These are phyloP conservation scores for Trinectes maculatus DNA, from an alignment of 2,113 vertebrate genomes.

Conservation along the genomic window DNA sequence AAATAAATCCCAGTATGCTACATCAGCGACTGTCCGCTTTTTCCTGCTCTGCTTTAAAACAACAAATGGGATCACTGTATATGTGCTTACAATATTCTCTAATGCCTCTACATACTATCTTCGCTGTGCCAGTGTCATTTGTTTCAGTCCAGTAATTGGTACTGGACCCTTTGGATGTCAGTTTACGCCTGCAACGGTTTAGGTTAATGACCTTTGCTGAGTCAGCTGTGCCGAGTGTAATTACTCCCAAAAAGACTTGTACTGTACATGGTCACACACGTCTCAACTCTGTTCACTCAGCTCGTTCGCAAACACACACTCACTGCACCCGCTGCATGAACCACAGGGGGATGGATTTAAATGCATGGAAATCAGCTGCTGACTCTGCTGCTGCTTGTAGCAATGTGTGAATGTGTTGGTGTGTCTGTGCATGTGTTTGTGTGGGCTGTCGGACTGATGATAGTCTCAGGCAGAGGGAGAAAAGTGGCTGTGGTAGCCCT, in stretches of 20 bases:
- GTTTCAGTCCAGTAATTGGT: not conserved
- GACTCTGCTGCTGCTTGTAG: constrained; percentile 50
- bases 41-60: constrained; percentile 39
- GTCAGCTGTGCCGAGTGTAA: constrained; percentile 17
- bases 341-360: constrained; percentile 45
- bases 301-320: constrained; percentile 29
- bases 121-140: constrained; percentile 20
- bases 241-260: constrained; percentile 21
- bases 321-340: constrained; percentile 19
- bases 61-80: constrained; percentile 25
- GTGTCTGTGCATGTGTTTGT: constrained; percentile 2
- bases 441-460: not conserved
- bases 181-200: constrained; percentile 39
- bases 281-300: constrained; percentile 12
- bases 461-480: constrained; percentile 14
- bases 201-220: constrained; percentile 29
- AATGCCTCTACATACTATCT: constrained; percentile 20
- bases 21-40: constrained; percentile 54
- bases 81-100: constrained; percentile 49
- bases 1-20: constrained; percentile 51
- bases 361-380: constrained; percentile 58
- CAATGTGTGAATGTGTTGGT: constrained; percentile 19
- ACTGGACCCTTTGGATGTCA: constrained; percentile 7
- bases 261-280: constrained; percentile 6
- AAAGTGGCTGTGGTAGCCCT: constrained; percentile 45